Evolutionary conservation across 2,113 vertebrate genomes (phyloP).

Genomic region (Pollimyrus isidori): DNA sequence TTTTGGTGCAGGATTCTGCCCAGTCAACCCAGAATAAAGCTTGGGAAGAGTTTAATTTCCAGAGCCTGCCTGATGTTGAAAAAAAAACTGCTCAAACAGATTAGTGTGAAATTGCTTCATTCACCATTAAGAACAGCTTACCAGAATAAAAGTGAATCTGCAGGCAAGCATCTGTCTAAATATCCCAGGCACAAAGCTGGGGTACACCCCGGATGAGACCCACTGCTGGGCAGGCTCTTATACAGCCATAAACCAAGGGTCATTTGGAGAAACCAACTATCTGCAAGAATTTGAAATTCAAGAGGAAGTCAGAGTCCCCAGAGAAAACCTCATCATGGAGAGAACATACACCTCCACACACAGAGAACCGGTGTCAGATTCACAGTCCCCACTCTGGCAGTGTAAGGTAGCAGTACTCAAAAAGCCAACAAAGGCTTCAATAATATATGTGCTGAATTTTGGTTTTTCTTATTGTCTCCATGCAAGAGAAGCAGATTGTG

Average conservation of each 20-base stretch:
- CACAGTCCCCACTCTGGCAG: neutral
- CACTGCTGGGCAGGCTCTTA: neutral
- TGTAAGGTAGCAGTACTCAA: neutral
- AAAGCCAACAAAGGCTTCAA: neutral
- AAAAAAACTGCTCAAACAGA: constrained; percentile 51
- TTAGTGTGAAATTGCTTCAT: constrained; percentile 58
- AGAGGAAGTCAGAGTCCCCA: neutral
- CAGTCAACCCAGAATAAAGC: constrained; percentile 44
- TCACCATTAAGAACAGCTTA: constrained; percentile 55
- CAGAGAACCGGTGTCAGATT: neutral
- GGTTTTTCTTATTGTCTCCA: neutral
- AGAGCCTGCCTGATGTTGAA: constrained; percentile 30
- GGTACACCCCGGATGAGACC: neutral
- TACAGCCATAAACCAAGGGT: neutral
- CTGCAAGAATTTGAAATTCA: neutral
- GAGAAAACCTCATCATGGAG: neutral
- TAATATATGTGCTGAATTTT: neutral
- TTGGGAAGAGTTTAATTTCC: constrained; percentile 35
- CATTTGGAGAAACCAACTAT: neutral
- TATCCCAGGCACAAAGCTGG: neutral
- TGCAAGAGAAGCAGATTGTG: neutral
- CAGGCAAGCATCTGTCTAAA: neutral
- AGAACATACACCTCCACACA: neutral
- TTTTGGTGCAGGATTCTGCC: constrained; percentile 42
- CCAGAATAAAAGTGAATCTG: neutral